Conservation (phyloP, 2,113 vertebrate species). For the Neomonachus schauinslandi region DNA sequence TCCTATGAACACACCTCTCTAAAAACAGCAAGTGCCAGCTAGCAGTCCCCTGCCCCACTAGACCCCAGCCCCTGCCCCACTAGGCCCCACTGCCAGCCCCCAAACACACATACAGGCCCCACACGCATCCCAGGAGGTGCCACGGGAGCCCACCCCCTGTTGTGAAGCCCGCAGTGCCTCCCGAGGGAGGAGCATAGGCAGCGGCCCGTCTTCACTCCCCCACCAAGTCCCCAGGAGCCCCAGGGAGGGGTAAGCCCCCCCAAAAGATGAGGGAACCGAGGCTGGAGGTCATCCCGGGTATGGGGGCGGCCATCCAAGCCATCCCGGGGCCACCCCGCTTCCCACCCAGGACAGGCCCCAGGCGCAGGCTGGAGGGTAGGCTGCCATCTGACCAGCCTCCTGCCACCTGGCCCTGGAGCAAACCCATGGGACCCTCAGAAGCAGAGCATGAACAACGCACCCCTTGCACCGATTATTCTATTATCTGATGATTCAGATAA, state of each 20-base stretch:
- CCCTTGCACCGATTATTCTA: not conserved
- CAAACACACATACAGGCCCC: not conserved
- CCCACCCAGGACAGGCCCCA: accelerated
- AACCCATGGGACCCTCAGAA: too few relatives aligned
- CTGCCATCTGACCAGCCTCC: not conserved
- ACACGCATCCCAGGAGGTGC: not conserved
- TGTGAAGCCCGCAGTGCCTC: not conserved
- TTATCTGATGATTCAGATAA: accelerated
- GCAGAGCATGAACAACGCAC: not conserved
- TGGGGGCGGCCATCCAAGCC: not conserved
- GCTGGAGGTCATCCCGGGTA: not conserved
- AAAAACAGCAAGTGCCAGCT: too few relatives aligned
- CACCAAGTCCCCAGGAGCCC: not conserved
- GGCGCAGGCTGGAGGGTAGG: accelerated
- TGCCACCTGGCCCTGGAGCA: not conserved
- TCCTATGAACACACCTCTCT: not conserved
- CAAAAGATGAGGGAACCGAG: not conserved
- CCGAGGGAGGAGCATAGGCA: too few relatives aligned
- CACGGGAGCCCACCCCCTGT: not conserved
- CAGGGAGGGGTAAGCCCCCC: not conserved
- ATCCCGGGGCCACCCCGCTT: not conserved
- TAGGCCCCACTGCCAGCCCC: not conserved
- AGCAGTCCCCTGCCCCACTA: accelerated
- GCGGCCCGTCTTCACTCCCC: accelerated
- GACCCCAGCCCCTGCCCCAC: too few relatives aligned